phyloP scores from a whole-genome alignment of 2,888 invertebrate species.

The Lasioglossum pauxillum region DNA sequence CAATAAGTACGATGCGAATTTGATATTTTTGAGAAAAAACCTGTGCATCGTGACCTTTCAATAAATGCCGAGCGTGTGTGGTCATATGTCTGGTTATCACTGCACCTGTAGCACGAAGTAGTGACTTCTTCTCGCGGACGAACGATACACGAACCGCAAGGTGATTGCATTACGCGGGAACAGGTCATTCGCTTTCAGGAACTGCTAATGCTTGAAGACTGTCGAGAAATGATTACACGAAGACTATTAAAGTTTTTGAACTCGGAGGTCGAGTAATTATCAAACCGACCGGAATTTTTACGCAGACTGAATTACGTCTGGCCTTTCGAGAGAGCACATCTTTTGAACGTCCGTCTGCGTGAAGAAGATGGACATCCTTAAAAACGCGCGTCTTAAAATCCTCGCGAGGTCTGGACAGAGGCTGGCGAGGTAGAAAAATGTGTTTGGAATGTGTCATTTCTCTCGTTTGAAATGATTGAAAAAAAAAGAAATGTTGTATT shows the following conservation, averaged over 20 bases:
- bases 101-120: no score
- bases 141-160: not conserved
- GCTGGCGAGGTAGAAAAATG: not conserved
- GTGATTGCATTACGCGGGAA: not conserved
- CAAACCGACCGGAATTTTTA: not conserved
- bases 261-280: constrained; percentile 8
- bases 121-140: not conserved
- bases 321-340: not conserved
- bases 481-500: not conserved
- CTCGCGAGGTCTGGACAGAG: not conserved
- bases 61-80: not conserved
- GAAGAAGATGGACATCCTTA: not conserved
- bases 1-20: not conserved
- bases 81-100: no score
- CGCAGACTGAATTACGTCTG: not conserved
- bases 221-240: not conserved
- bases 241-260: not conserved
- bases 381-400: not conserved
- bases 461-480: not conserved
- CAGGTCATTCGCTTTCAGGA: not conserved
- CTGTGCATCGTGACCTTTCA: not conserved
- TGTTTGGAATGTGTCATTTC: not conserved
- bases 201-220: not conserved
- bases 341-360: not conserved
- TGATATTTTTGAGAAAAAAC: not conserved